Evolutionary conservation across 2,113 vertebrate species (phyloP).

Genomic region (Pycnonotus jocosus): DNA sequence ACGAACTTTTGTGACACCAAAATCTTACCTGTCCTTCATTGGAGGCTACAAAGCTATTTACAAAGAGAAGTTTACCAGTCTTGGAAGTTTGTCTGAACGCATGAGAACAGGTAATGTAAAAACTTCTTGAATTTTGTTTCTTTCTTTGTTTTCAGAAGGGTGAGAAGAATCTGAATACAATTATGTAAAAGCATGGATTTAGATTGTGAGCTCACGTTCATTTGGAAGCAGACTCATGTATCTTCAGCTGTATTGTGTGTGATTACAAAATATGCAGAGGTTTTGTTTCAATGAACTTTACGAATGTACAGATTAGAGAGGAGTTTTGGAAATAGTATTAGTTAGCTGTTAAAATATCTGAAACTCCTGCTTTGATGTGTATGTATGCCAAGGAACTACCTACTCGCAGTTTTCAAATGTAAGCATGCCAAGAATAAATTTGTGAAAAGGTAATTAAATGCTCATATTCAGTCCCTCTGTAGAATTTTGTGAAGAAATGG

Average conservation of each 20-base stretch:
- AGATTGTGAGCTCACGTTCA: not conserved
- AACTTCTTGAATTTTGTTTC: not conserved
- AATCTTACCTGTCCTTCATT: constrained; percentile 84
- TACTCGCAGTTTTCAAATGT: not conserved
- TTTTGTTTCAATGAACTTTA: not conserved
- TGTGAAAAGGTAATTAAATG: not conserved
- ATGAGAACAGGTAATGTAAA: constrained; percentile 77
- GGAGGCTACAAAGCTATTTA: constrained; percentile 81
- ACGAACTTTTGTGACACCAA: constrained; percentile 81
- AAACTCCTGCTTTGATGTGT: not conserved
- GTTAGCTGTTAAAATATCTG: not conserved
- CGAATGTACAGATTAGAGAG: not conserved
- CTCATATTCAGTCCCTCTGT: not conserved
- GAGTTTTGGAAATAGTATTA: not conserved
- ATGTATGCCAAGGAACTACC: not conserved
- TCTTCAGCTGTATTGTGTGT: not conserved
- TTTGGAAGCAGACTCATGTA: not conserved
- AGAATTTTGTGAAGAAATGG: not conserved
- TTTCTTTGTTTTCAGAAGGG: not conserved
- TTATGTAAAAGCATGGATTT: not conserved
- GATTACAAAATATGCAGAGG: not conserved
- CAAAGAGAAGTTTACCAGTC: constrained; percentile 67
- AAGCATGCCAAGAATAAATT: not conserved
- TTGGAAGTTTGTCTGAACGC: constrained; percentile 74
- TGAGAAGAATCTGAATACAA: not conserved